A percentile compares a stretch with the other conserved stretches of the same genome.
Evolutionary conservation across 2,797 vertebrate genomes (phyloP).

Genomic region (Helostoma temminkii): DNA sequence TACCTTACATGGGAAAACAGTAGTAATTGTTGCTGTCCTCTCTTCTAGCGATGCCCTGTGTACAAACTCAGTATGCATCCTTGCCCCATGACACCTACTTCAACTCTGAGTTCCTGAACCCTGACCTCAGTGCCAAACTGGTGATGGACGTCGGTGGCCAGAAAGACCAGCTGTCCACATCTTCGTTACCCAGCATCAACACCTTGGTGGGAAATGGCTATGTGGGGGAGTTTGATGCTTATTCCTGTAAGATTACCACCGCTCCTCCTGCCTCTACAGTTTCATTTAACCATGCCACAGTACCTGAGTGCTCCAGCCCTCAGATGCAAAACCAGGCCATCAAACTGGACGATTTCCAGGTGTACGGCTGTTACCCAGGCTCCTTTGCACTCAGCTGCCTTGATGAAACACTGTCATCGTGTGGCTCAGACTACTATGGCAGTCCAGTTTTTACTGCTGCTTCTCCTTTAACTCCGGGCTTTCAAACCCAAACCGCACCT

Average conservation of each 20-base stretch:
- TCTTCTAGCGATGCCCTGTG: conserved; percentile 95
- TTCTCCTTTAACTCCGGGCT: conserved; percentile 89
- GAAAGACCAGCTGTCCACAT: conserved; percentile 82
- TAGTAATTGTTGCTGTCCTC: conserved; percentile 44
- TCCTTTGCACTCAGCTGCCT: conserved; percentile 87
- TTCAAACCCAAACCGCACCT: conserved; percentile 85
- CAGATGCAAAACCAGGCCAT: conserved; percentile 85
- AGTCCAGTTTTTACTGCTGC: conserved; percentile 90
- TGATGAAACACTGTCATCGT: conserved; percentile 94
- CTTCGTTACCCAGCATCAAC: conserved; percentile 94
- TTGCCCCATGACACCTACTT: conserved; percentile 87
- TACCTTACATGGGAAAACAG: not conserved
- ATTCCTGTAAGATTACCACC: conserved; percentile 90
- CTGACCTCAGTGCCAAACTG: conserved; percentile 89
- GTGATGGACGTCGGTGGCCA: conserved; percentile 90
- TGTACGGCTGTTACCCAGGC: conserved; percentile 94
- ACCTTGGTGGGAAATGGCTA: conserved; percentile 93
- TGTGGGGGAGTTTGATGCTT: conserved; percentile 90
- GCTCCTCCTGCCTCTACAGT: conserved; percentile 67
- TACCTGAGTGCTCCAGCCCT: conserved; percentile 66
- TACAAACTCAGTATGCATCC: conserved; percentile 93
- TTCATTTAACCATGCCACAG: conserved; percentile 53
- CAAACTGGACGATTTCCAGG: conserved; percentile 95
- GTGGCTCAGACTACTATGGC: conserved; percentile 94
- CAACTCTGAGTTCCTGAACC: conserved; percentile 87